These are phyloP conservation scores for Eupeodes corollae DNA, from an alignment of 1,140 invertebrate genomes.

Conservation along the genomic window DNA sequence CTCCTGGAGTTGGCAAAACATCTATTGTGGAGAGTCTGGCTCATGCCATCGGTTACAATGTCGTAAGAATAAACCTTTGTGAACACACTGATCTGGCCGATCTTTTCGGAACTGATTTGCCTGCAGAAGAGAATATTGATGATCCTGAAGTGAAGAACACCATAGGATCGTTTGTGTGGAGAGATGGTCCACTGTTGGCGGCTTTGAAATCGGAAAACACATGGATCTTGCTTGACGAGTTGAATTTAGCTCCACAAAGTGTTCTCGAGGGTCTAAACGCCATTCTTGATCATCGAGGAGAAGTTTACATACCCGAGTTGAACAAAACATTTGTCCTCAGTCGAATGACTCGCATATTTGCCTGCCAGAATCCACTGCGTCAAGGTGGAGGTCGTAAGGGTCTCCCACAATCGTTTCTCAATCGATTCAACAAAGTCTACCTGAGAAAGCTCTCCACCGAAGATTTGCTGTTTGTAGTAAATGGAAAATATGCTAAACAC, in stretches of 20 bases:
- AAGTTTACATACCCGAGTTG: slow-evolving; percentile 92
- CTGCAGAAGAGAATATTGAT: slow-evolving; percentile 62
- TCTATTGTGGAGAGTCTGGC: slow-evolving; percentile 88
- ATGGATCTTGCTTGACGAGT: slow-evolving; percentile 97
- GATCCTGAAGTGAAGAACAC: slow-evolving; percentile 25
- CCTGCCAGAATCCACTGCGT: slow-evolving; percentile 94
- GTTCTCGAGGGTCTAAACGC: slow-evolving; percentile 97
- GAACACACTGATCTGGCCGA: slow-evolving; percentile 98
- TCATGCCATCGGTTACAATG: slow-evolving; percentile 63
- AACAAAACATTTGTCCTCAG: slow-evolving; percentile 74
- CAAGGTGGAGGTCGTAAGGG: slow-evolving; percentile 93
- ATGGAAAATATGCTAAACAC: slow-evolving; percentile 20
- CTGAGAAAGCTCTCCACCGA: slow-evolving; percentile 64
- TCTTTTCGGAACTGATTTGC: slow-evolving; percentile 95
- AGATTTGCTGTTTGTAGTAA: slow-evolving; percentile 52
- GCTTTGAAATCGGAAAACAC: slow-evolving; percentile 78
- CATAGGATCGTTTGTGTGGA: slow-evolving; percentile 84
- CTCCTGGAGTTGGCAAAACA: slow-evolving; percentile 95
- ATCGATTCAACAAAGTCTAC: slow-evolving; percentile 95
- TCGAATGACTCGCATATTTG: slow-evolving; percentile 78
- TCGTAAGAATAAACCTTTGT: slow-evolving; percentile 92
- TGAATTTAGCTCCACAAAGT: slow-evolving; percentile 96
- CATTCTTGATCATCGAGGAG: slow-evolving; percentile 93
- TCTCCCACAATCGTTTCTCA: slow-evolving; percentile 92
- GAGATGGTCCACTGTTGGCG: slow-evolving; percentile 87